Conservation (phyloP, 2,797 vertebrate genomes). For the Dicrostonyx torquatus region DNA sequence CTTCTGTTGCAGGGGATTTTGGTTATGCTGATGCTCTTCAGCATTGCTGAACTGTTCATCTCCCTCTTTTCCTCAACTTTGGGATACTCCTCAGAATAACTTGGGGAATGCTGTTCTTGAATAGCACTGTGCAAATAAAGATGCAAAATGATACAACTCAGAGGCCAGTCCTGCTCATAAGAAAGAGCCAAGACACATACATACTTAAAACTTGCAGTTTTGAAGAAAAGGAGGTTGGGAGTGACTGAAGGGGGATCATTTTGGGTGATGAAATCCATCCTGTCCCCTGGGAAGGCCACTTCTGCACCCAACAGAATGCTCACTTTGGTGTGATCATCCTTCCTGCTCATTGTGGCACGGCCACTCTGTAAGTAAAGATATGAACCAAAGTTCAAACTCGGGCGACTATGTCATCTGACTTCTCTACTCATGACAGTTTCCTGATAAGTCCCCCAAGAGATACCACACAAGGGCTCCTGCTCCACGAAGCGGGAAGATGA, state of each 20-base stretch:
- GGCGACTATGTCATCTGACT: not conserved
- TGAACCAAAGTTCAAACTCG: not conserved
- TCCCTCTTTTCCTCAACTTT: conserved; percentile 47
- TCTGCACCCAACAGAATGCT: not conserved
- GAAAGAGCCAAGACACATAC: not conserved
- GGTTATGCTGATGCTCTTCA: conserved; percentile 57
- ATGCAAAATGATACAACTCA: not conserved
- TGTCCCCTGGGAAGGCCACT: not conserved
- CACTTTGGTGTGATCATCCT: not conserved
- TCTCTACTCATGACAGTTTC: not conserved
- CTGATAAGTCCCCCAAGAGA: not conserved
- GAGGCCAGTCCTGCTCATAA: not conserved
- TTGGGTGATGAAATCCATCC: not conserved
- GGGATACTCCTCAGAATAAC: not conserved
- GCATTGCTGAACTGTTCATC: conserved; percentile 54
- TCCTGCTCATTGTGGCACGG: not conserved
- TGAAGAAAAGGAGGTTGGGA: not conserved
- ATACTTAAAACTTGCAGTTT: not conserved
- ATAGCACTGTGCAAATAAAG: conserved; percentile 59
- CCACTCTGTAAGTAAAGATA: not conserved
- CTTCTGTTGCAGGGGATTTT: conserved; percentile 67
- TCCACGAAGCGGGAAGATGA: not conserved
- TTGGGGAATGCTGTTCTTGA: not conserved
- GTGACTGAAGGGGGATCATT: not conserved
- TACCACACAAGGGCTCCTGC: not conserved